A percentile compares a stretch with the other conserved stretches of the same genome.
Conservation (phyloP, 2,113 vertebrate species). For the Anguilla rostrata region DNA sequence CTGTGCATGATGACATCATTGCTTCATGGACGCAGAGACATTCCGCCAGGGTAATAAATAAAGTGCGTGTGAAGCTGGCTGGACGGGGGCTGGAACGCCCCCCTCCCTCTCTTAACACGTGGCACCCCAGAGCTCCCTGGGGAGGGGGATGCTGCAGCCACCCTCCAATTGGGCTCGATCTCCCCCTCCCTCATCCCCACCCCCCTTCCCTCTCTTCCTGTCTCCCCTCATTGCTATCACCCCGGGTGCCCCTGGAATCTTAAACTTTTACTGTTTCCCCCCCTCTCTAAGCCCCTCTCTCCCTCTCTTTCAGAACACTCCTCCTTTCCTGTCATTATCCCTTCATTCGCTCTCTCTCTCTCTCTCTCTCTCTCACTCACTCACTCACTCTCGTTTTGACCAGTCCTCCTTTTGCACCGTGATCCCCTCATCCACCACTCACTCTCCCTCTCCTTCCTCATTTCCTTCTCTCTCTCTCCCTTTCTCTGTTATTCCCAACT, state of each 20-base stretch:
- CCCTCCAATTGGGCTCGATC: background rate
- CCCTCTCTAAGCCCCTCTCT: background rate
- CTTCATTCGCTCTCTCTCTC: slow-evolving; percentile 1
- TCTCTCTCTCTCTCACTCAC: slow-evolving; percentile 10
- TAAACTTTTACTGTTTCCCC: background rate
- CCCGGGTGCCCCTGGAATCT: background rate
- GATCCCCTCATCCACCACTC: background rate
- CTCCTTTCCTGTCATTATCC: no score
- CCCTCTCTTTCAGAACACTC: background rate
- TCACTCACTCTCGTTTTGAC: background rate
- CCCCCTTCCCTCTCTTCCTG: background rate
- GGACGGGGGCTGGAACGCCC: background rate
- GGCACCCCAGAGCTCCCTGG: background rate
- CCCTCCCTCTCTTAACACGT: background rate
- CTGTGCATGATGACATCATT: slow-evolving; percentile 39
- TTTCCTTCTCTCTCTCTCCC: background rate
- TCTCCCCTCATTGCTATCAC: background rate
- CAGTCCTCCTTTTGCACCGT: background rate
- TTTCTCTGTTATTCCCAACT: background rate
- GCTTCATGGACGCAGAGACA: slow-evolving; percentile 27
- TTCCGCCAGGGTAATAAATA: slow-evolving; percentile 34
- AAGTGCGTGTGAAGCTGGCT: slow-evolving; percentile 16
- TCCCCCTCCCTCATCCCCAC: background rate
- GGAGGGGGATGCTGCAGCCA: background rate
- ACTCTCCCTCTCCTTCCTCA: background rate